A percentile compares a stretch with the other conserved stretches of the same genome.
Evolutionary conservation across 1,140 invertebrate genomes (phyloP).

Genomic region (Hydropsyche tenuis): DNA sequence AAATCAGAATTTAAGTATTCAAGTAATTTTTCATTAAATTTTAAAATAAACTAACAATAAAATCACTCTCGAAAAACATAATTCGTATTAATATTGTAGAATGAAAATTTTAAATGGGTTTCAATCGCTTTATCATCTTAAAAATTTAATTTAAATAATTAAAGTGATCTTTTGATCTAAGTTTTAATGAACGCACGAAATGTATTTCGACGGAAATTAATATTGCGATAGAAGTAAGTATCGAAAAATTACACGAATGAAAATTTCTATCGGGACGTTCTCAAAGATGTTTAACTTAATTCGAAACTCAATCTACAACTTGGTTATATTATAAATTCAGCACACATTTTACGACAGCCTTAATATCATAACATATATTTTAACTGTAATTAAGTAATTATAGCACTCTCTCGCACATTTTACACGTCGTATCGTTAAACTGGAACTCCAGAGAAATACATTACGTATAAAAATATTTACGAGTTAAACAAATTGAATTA

Average conservation of each 20-base stretch:
- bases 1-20: neutral
- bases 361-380: too few relatives aligned
- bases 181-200: neutral
- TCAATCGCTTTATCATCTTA: too few relatives aligned
- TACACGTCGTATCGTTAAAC: neutral
- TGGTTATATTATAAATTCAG: too few relatives aligned
- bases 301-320: too few relatives aligned
- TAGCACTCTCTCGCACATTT: too few relatives aligned
- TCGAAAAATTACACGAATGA: neutral
- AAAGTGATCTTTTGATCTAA: neutral
- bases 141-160: too few relatives aligned
- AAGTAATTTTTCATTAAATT: neutral
- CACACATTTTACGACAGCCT: too few relatives aligned
- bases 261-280: too few relatives aligned
- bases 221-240: neutral
- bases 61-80: neutral
- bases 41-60: neutral
- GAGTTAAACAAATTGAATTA: neutral
- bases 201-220: neutral
- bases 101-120: neutral
- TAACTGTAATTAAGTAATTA: too few relatives aligned
- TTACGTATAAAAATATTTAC: neutral
- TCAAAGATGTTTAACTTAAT: too few relatives aligned
- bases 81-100: neutral
- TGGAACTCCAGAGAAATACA: neutral